Percentiles rank a stretch among this genome's conserved stretches.
These are phyloP conservation scores for Bubalus kerabau DNA, from an alignment of 2,113 vertebrate genomes.

Conservation along the genomic window DNA sequence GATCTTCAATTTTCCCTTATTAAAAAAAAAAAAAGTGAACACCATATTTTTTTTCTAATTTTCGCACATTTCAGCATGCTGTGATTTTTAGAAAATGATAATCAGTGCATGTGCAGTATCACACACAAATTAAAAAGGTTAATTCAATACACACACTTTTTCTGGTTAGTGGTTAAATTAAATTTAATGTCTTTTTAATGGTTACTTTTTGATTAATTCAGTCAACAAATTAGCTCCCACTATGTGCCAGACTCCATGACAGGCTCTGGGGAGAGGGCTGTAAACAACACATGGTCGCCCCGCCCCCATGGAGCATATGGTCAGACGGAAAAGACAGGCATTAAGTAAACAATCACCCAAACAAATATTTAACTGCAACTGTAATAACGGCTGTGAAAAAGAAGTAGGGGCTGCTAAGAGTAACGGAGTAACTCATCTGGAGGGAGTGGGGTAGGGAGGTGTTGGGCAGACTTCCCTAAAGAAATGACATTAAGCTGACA, in stretches of 20 bases:
- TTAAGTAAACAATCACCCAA: neutral
- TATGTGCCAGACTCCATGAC: neutral
- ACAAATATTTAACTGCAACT: neutral
- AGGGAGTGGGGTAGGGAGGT: neutral
- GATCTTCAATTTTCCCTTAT: neutral
- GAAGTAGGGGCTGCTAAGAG: neutral
- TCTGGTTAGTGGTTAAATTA: slow-evolving; percentile 5
- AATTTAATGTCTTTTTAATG: slow-evolving; percentile 14
- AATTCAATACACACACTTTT: slow-evolving; percentile 9
- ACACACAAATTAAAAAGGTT: slow-evolving; percentile 20
- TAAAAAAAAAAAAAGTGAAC: neutral
- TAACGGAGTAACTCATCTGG: neutral
- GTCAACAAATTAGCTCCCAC: slow-evolving; percentile 1
- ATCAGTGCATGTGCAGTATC: neutral
- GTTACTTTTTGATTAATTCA: slow-evolving; percentile 30
- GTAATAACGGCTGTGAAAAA: neutral
- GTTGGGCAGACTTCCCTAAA: neutral
- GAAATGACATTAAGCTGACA: neutral
- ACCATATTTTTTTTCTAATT: neutral
- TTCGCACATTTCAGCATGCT: neutral
- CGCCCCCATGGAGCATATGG: neutral
- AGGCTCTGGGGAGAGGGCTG: neutral
- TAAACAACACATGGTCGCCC: neutral
- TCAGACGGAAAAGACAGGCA: neutral
- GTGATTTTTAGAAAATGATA: slow-evolving; percentile 20